Percentiles rank a stretch among this genome's conserved stretches.
Conservation (phyloP, 2,113 vertebrate species). For the Vulpes lagopus region DNA sequence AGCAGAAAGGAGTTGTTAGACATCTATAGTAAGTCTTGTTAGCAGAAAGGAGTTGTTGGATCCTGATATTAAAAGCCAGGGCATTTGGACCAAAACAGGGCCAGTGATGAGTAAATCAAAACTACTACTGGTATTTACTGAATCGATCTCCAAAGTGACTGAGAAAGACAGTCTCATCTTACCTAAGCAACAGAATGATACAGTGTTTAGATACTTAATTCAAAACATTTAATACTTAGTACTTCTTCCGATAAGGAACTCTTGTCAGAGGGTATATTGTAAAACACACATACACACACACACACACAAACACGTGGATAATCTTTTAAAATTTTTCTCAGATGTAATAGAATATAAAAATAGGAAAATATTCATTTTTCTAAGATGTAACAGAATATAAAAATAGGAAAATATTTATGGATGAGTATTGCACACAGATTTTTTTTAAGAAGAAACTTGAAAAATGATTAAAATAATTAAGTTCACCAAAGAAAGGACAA, state of each 20-base stretch:
- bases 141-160: background rate
- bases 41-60: background rate
- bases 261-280: background rate
- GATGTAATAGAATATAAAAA: background rate
- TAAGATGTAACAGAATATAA: background rate
- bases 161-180: background rate
- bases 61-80: background rate
- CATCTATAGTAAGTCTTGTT: background rate
- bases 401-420: background rate
- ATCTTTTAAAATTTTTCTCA: background rate
- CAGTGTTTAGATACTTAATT: background rate
- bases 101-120: background rate
- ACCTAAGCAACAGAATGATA: background rate
- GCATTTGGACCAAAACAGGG: background rate
- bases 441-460: background rate
- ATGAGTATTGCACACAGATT: background rate
- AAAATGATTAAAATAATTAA: background rate
- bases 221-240: background rate
- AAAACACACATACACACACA: background rate
- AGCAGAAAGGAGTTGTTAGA: background rate
- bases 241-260: background rate
- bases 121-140: background rate
- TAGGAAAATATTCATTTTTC: background rate
- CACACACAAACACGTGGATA: background rate
- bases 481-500: background rate